Evolutionary conservation across 2,797 vertebrate species (phyloP).

Genomic region (Alcedo atthis): DNA sequence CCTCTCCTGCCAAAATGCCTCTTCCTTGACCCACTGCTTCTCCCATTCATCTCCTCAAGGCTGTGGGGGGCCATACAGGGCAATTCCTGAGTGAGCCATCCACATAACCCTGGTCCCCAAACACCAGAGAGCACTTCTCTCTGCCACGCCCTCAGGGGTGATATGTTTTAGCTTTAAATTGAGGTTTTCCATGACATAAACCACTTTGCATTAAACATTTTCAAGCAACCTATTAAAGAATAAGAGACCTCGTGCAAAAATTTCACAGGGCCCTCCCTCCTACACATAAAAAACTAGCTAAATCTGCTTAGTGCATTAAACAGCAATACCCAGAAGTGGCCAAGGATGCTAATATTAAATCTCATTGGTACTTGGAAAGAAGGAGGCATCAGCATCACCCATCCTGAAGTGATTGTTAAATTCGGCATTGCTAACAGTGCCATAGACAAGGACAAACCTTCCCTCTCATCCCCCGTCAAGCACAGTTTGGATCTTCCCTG

Average conservation of each 20-base stretch:
- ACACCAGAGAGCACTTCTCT: not conserved
- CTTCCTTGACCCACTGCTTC: not conserved
- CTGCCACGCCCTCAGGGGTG: not conserved
- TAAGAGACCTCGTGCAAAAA: not conserved
- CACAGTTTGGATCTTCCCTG: accelerated
- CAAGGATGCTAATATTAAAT: not conserved
- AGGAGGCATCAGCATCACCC: not conserved
- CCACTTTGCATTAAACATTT: not conserved
- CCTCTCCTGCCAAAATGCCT: not conserved
- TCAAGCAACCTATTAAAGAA: not conserved
- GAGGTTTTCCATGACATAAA: not conserved
- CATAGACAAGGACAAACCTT: not conserved
- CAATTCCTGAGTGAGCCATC: accelerated
- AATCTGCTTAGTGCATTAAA: not conserved
- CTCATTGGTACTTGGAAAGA: not conserved
- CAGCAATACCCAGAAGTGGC: not conserved
- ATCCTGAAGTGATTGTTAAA: not conserved
- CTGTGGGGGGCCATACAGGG: not conserved
- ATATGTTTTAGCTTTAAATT: not conserved
- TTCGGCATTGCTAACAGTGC: not conserved
- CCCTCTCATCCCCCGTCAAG: not conserved
- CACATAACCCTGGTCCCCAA: not conserved
- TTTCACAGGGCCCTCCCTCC: not conserved
- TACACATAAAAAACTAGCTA: accelerated
- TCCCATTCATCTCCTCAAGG: not conserved